Evolutionary conservation across 2,888 invertebrate species (phyloP).

Genomic region (Parascotia fuliginaria): DNA sequence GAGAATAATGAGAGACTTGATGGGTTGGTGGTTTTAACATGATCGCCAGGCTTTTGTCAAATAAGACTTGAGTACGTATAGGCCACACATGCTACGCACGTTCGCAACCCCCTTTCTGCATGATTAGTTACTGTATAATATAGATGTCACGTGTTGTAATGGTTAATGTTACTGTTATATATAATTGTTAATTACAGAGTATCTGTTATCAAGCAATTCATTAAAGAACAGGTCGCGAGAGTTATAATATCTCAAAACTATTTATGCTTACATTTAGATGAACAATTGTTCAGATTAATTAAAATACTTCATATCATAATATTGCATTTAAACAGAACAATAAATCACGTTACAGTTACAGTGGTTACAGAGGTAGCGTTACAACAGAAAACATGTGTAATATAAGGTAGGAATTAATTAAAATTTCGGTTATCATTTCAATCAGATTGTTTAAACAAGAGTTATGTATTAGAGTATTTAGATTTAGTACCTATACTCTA

Average conservation of each 20-base stretch:
- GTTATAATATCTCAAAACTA: conserved; percentile 2
- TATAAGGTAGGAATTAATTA: no score
- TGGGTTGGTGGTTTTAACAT: conserved; percentile 31
- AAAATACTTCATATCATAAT: neutral
- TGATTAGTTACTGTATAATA: conserved; percentile 73
- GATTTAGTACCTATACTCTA: no score
- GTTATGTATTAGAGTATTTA: no score
- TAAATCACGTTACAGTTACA: neutral
- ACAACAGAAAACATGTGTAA: no score
- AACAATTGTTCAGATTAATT: neutral
- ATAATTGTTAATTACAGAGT: conserved; percentile 30
- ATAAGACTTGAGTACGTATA: conserved; percentile 62
- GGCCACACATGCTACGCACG: conserved; percentile 75
- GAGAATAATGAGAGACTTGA: conserved; percentile 32
- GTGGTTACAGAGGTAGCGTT: neutral
- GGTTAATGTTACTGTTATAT: conserved; percentile 56
- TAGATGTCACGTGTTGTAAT: conserved; percentile 80
- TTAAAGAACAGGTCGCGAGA: conserved; percentile 8
- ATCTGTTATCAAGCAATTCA: conserved; percentile 21
- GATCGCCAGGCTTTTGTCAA: conserved; percentile 64
- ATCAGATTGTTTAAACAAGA: no score
- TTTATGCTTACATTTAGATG: conserved; percentile 3
- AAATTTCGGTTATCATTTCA: no score
- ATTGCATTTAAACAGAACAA: no score
- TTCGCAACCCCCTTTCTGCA: conserved; percentile 85